These are phyloP conservation scores for Junonia oenone DNA, from an alignment of 2,888 invertebrate genomes.

Conservation along the genomic window DNA sequence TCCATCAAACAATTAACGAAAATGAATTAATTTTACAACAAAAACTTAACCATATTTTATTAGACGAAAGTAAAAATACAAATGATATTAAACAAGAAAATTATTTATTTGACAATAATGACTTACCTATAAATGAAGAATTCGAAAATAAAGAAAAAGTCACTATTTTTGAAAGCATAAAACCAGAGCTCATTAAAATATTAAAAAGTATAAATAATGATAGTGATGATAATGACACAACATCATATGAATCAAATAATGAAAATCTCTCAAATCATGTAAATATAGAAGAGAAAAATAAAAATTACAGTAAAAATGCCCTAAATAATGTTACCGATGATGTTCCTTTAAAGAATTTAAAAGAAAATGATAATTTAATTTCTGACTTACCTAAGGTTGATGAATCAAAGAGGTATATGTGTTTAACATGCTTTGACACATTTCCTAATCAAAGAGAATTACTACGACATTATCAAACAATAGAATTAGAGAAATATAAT, in stretches of 20 bases:
- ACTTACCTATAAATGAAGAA: not conserved
- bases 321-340: not conserved
- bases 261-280: constrained; percentile 4
- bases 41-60: constrained; percentile 20
- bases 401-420: constrained; percentile 11
- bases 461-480: constrained; percentile 18
- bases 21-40: constrained; percentile 41
- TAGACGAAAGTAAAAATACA: not conserved
- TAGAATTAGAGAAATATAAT: constrained; percentile 27
- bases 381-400: not conserved
- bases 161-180: not conserved
- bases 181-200: constrained; percentile 1
- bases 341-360: not conserved
- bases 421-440: constrained; percentile 21
- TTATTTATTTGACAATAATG: constrained; percentile 4
- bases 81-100: constrained; percentile 7
- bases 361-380: constrained; percentile 1
- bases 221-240: not conserved
- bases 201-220: constrained; percentile 2
- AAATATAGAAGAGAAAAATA: not conserved
- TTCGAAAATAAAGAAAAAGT: not conserved
- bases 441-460: constrained; percentile 21
- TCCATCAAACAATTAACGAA: constrained; percentile 35
- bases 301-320: not conserved
- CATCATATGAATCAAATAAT: not conserved